Conservation (phyloP, 2,888 invertebrate genomes). For the Mimumesa dahlbomi region DNA sequence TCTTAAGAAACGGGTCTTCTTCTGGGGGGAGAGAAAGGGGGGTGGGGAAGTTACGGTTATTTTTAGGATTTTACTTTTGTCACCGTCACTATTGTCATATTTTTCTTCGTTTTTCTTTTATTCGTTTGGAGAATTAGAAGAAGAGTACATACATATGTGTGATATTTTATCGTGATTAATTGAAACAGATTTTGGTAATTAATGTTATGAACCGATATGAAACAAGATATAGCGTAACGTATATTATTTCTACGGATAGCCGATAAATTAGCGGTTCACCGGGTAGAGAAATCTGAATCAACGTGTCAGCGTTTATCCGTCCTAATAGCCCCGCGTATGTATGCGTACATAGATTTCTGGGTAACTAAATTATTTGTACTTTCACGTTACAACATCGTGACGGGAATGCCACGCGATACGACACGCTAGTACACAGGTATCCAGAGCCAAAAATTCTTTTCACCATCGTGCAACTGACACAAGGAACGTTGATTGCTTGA, state of each 20-base stretch:
- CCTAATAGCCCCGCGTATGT: constrained; percentile 7
- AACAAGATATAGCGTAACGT: too few species aligned
- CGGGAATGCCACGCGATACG: constrained; percentile 19
- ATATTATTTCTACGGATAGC: too few species aligned
- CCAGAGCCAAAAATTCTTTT: constrained; percentile 28
- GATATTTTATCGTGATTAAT: background rate
- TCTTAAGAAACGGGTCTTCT: constrained; percentile 26
- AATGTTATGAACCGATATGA: too few species aligned
- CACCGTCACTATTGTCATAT: background rate
- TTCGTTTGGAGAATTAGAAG: background rate
- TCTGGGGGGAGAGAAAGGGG: too few species aligned
- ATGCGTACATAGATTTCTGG: constrained; percentile 5
- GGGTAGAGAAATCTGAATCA: too few species aligned
- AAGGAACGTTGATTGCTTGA: constrained; percentile 40
- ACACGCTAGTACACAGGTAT: background rate
- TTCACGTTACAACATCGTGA: constrained; percentile 33
- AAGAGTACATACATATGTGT: background rate
- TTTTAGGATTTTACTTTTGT: too few species aligned
- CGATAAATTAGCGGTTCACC: too few species aligned
- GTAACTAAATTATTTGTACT: constrained; percentile 36
- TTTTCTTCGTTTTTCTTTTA: background rate
- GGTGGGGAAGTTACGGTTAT: background rate
- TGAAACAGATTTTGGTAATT: too few species aligned
- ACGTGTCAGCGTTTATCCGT: background rate
- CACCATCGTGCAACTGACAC: constrained; percentile 22